Percentiles rank a stretch among this genome's conserved stretches.
These are phyloP conservation scores for Anthoscopus minutus DNA, from an alignment of 2,113 vertebrate species.

Conservation along the genomic window DNA sequence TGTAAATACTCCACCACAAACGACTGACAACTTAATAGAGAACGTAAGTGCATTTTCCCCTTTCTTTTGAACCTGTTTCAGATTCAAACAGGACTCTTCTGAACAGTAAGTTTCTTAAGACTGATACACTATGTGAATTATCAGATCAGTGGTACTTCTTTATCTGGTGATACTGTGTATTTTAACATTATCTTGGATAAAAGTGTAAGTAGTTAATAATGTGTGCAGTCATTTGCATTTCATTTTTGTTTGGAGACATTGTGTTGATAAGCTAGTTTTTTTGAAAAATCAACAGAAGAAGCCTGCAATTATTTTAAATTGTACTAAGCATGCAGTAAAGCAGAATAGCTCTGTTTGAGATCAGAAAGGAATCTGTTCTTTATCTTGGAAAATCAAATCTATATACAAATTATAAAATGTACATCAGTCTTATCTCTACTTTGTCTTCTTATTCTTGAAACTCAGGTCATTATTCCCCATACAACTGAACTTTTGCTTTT, in stretches of 20 bases:
- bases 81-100: neutral
- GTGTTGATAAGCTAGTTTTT: neutral
- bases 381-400: neutral
- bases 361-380: neutral
- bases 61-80: neutral
- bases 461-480: neutral
- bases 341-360: neutral
- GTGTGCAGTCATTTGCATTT: neutral
- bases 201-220: neutral
- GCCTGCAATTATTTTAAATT: neutral
- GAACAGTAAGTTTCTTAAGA: neutral
- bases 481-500: neutral
- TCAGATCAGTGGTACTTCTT: neutral
- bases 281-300: neutral
- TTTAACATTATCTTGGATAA: neutral
- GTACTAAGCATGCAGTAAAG: neutral
- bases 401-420: neutral
- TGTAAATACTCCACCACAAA: neutral
- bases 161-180: neutral
- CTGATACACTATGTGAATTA: neutral
- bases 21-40: neutral
- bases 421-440: neutral
- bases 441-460: neutral
- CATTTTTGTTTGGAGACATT: neutral
- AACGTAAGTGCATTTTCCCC: neutral